Base-by-base conservation (phyloP, 2,888 invertebrate species). In the Liodrosophila aerea region DNA sequence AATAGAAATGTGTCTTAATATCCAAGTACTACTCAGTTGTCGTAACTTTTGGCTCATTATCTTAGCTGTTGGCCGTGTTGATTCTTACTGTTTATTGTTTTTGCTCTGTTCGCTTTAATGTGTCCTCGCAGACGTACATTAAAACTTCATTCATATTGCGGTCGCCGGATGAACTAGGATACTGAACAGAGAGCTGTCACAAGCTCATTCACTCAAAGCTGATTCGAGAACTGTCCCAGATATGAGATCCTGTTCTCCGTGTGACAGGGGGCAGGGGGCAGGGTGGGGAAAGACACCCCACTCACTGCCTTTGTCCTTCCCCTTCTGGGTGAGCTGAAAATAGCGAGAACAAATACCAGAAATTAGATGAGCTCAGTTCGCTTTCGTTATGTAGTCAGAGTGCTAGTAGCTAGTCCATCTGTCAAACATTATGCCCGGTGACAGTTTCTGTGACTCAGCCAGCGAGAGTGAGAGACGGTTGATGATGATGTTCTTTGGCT, bases 371-470 rank as follows among this genome's bases (percentile, higher is more conserved):
- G 71, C 71, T 68, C 61, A 54, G 68, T 46, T 37, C 49, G 45
- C 76, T 46, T 52, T 44, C 39, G 54, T 50, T 59, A 44, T 34
- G 37, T 31, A 22, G 11, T 34, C 36, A 37, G 51, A 8, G 4
- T 15, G 18, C 45, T 46, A 11, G 37, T 8, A 9, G 40, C 47
- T 36, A 68, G 74, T 80, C 74, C 84, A 78, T 78, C 77, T 72
- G 77, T 83, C 84, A 81, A 76, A 72, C 63, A 76, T 83, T 57
- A 57, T 64, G 65, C 54, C 46, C 59, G 69, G 41, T 81, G 77
- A 83, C 77, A 80, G 74, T 65, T 76, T 69, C 69, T 76, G 77
- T 60, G 63, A 68, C 60, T 67, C 65, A 75, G 58, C 52, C 9
- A 2, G 13, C 29, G 13, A 37, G 47, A 27, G 41, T 62, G 44